phyloP scores from a whole-genome alignment of 1,140 invertebrate genomes.

The Condylostylus longicornis region DNA sequence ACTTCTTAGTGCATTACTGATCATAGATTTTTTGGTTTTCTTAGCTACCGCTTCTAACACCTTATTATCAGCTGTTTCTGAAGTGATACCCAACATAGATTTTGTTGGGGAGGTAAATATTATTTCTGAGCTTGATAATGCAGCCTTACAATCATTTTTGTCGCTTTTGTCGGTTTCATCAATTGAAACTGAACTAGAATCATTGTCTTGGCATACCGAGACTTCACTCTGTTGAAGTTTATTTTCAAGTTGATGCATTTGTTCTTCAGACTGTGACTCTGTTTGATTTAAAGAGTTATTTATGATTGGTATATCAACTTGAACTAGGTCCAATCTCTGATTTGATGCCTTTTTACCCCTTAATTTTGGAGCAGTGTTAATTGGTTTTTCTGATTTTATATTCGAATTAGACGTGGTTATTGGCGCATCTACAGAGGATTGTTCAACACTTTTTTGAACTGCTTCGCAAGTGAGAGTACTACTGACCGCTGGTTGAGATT shows the following conservation, averaged over 20 bases:
- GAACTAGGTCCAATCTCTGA: not conserved
- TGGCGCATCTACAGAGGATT: too few relatives aligned
- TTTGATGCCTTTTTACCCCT: conserved; percentile 29
- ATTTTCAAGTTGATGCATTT: too few relatives aligned
- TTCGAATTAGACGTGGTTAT: not conserved
- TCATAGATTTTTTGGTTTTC: conserved; percentile 26
- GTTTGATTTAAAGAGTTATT: conserved; percentile 8
- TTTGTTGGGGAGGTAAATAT: not conserved
- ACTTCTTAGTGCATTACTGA: too few relatives aligned
- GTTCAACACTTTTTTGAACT: too few relatives aligned
- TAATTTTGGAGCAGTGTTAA: conserved; percentile 29
- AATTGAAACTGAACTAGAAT: too few relatives aligned
- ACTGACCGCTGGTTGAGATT: too few relatives aligned
- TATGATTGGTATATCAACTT: too few relatives aligned
- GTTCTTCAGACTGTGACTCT: conserved; percentile 17
- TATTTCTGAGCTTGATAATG: too few relatives aligned
- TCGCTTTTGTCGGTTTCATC: conserved; percentile 4
- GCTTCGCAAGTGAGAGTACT: too few relatives aligned
- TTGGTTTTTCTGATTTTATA: conserved; percentile 11
- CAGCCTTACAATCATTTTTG: conserved; percentile 4
- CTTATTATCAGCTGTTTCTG: conserved; percentile 14
- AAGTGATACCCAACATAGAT: not conserved
- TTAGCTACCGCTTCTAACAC: conserved; percentile 24
- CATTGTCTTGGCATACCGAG: not conserved
- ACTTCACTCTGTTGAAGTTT: not conserved